Evolutionary conservation across 2,113 vertebrate genomes (phyloP), one percentile per base, ranked within the genome.

Genomic region (Leptobrachium ailaonicum): DNA sequence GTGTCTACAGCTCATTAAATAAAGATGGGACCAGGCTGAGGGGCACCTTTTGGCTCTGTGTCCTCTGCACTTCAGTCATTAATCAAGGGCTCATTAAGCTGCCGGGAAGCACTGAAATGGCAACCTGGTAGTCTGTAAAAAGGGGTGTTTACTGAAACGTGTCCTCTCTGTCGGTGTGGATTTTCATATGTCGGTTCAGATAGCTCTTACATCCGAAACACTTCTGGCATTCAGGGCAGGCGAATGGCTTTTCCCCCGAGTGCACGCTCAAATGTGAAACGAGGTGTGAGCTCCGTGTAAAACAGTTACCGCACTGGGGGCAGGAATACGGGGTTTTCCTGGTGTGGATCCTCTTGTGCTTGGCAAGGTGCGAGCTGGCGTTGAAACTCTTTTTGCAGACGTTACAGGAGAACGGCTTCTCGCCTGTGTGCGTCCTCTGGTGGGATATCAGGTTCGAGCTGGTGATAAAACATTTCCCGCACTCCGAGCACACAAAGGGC

Each of bases 261-360:
- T 89, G 88, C 6, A 85, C 87, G 0, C 86, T 69, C 4, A 84
- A 82, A 82, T 89, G 88, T 0, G 85, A 87, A 74, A 83, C 83
- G 71, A 88, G 88, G 2, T 88, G 87, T 68, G 87, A 86, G 83
- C 85, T 88, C 63, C 85, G 83, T n/a, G 85, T 86, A 71, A 90
- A 90, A 71, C 82, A 80, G 2, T 90, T 87, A 2, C 88, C 87
- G 0, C 88, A 90, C 66, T 90, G 86, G 0, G 47, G 1, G 40
- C 88, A 90, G 43, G 82, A 82, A 6, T 86, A 88, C 7, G 88
- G 88, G 5, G 83, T 87, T 44, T 90, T 87, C 0, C 88, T 87
- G 0, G 87, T 87, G 76, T 89, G 88, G 0, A 85, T 86, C 0
- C 85, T 45, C 11, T 83, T 83, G 85, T 88, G 87, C 0, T 86